A percentile compares a stretch with the other conserved stretches of the same genome.
These are phyloP conservation scores for Cuculus canorus DNA, from an alignment of 2,797 vertebrate species.

Conservation along the genomic window DNA sequence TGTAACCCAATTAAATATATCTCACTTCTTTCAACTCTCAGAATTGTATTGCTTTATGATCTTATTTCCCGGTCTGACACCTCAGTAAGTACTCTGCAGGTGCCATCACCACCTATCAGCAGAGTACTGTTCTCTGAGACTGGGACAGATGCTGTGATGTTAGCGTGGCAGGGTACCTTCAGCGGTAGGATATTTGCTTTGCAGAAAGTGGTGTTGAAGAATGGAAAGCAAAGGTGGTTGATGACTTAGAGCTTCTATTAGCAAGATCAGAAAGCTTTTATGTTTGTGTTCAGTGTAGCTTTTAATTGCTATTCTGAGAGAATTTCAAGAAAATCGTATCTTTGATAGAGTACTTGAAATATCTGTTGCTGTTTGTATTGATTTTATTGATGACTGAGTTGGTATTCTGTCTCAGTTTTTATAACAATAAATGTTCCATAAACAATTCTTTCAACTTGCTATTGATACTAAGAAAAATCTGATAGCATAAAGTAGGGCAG, in stretches of 20 bases:
- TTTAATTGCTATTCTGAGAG: not conserved
- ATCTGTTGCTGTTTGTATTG: not conserved
- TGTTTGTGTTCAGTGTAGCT: not conserved
- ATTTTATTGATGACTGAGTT: not conserved
- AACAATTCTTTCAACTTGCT: not conserved
- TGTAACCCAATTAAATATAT: not conserved
- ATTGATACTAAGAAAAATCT: not conserved
- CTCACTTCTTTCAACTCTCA: not conserved
- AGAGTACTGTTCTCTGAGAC: not conserved
- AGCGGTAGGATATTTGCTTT: not conserved
- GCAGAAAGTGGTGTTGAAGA: not conserved
- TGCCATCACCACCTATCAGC: slow-evolving; percentile 2
- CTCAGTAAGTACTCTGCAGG: not conserved
- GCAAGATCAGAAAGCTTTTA: not conserved
- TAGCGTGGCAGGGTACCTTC: not conserved
- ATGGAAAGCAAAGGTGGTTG: not conserved
- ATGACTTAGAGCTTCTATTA: not conserved
- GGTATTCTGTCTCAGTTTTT: not conserved
- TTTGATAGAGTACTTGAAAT: not conserved
- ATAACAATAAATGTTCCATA: not conserved
- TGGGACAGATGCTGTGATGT: not conserved
- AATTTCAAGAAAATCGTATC: not conserved
- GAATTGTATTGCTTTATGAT: not conserved
- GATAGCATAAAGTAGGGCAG: not conserved
- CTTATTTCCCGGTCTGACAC: slow-evolving; percentile 5